These are phyloP conservation scores for Muntiacus reevesi DNA, from an alignment of 2,113 vertebrate genomes.

Conservation along the genomic window DNA sequence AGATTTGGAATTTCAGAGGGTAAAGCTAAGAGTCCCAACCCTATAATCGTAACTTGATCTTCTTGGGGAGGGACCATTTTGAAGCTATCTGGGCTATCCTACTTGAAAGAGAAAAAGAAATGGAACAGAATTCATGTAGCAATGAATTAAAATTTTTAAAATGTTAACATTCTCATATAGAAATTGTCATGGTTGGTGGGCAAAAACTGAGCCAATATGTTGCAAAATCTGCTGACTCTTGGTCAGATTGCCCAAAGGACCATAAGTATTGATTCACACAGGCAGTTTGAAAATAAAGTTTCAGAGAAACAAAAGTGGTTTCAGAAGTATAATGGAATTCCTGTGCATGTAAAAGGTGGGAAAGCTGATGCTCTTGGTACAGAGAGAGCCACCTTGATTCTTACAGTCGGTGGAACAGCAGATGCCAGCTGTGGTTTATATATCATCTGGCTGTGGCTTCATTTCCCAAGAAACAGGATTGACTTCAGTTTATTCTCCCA, in stretches of 20 bases:
- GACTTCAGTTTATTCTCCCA: conserved; percentile 62
- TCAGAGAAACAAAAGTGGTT: not conserved
- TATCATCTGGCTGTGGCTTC: conserved; percentile 83
- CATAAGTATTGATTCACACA: not conserved
- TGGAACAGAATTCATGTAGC: not conserved
- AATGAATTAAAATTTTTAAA: not conserved
- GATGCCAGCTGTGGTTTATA: conserved; percentile 72
- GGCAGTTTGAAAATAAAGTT: not conserved
- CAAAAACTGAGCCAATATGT: not conserved
- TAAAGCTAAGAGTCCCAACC: not conserved
- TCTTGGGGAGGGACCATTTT: not conserved
- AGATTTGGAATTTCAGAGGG: not conserved
- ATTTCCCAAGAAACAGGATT: conserved; percentile 86
- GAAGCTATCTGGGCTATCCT: not conserved
- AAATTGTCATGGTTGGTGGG: not conserved
- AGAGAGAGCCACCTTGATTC: not conserved
- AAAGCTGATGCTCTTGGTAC: not conserved
- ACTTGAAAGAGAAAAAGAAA: not conserved
- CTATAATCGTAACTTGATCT: not conserved
- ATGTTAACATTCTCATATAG: not conserved
- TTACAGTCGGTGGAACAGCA: conserved; percentile 68
- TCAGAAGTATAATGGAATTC: not conserved
- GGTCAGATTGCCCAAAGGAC: not conserved
- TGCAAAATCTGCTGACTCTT: not conserved
- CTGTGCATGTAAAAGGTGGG: not conserved